Percentiles rank a stretch among this genome's conserved stretches.
Evolutionary conservation across 35 echinoderm and acorn worm genomes (phyloP).

Genomic region (Lytechinus pictus): DNA sequence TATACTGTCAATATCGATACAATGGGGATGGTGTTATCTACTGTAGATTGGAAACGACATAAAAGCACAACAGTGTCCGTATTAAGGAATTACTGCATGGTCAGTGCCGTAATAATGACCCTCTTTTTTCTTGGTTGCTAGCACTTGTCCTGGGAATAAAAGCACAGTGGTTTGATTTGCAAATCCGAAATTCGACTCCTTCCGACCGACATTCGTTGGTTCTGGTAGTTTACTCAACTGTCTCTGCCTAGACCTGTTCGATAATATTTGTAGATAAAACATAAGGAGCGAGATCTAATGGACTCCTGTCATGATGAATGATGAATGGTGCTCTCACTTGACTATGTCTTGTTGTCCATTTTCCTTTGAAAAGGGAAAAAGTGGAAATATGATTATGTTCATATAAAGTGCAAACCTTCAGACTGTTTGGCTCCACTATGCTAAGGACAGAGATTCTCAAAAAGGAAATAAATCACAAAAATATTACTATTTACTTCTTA

Average conservation of each 20-base stretch:
- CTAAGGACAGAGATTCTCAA: background rate
- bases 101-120: background rate
- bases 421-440: background rate
- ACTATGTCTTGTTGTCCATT: background rate
- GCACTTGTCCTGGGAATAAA: background rate
- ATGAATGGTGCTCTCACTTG: slow-evolving; percentile 1
- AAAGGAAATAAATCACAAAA: no score
- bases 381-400: background rate
- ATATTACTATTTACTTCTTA: no score
- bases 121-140: background rate
- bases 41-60: background rate
- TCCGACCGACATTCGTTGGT: slow-evolving; percentile 8
- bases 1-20: no score
- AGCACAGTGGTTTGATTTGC: background rate
- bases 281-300: background rate
- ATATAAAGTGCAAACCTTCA: background rate
- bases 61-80: background rate
- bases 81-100: background rate
- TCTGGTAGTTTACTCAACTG: slow-evolving; percentile 1
- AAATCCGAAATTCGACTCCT: slow-evolving; percentile 4
- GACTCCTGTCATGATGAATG: slow-evolving; percentile 10
- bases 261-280: slow-evolving; percentile 15
- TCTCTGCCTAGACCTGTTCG: background rate
- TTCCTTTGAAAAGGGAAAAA: background rate
- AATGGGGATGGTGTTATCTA: background rate